These are phyloP conservation scores for Pheosia gnoma DNA, from an alignment of 2,888 invertebrate genomes.

Conservation along the genomic window DNA sequence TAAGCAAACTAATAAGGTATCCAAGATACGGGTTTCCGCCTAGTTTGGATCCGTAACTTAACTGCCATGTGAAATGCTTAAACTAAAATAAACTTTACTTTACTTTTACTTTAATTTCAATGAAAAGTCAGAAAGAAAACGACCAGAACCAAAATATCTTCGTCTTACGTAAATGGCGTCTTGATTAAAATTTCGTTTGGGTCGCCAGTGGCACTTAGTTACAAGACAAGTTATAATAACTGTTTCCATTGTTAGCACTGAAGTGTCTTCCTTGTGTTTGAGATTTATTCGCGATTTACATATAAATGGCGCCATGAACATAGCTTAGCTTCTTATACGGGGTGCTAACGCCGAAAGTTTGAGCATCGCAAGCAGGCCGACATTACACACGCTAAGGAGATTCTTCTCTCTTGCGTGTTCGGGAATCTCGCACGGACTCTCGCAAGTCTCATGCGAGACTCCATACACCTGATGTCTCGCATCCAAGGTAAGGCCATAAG, in stretches of 20 bases:
- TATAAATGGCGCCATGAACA: slow-evolving; percentile 1
- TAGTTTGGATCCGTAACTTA: too few relatives aligned
- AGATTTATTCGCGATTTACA: slow-evolving; percentile 4
- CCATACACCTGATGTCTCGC: slow-evolving; percentile 40
- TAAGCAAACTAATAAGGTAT: too few relatives aligned
- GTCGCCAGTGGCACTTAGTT: background rate
- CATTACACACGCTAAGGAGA: background rate
- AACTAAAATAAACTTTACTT: too few relatives aligned
- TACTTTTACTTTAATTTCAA: too few relatives aligned
- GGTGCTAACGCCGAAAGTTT: slow-evolving; percentile 1
- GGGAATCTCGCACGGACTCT: background rate
- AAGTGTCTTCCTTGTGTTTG: background rate
- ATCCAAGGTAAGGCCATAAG: too few relatives aligned
- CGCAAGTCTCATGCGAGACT: slow-evolving; percentile 19
- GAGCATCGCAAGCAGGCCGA: background rate
- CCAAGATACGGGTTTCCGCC: too few relatives aligned
- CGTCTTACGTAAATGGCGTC: too few relatives aligned
- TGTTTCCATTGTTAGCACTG: background rate
- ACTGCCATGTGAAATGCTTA: too few relatives aligned
- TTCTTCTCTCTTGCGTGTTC: too few relatives aligned
- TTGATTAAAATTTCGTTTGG: too few relatives aligned
- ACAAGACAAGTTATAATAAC: background rate
- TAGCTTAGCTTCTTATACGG: background rate
- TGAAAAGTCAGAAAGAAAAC: too few relatives aligned
- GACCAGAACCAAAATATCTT: too few relatives aligned